Conservation (phyloP, 2,888 invertebrate genomes). For the Drosophila yooni region DNA sequence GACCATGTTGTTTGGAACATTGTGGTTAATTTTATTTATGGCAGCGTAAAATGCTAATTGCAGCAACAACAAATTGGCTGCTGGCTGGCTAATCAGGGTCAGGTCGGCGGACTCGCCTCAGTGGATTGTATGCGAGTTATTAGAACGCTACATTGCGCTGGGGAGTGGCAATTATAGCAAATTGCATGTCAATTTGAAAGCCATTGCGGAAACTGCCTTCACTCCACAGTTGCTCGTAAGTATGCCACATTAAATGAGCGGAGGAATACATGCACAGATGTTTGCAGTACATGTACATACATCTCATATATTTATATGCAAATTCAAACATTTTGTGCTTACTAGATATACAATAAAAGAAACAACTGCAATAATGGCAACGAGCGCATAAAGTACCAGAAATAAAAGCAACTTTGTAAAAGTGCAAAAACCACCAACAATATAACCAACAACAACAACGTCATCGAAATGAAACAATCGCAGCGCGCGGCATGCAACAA, state of each 20-base stretch:
- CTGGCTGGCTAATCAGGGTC: conserved; percentile 66
- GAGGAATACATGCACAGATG: conserved; percentile 14
- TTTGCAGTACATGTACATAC: not conserved
- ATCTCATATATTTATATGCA: conserved; percentile 32
- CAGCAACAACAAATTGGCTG: conserved; percentile 52
- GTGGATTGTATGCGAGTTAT: conserved; percentile 1
- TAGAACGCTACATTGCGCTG: conserved; percentile 6
- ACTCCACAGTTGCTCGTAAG: conserved; percentile 22
- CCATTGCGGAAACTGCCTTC: conserved; percentile 4
- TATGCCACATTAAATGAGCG: conserved; percentile 60
- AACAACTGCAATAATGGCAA: conserved; percentile 77
- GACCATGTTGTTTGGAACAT: conserved; percentile 61
- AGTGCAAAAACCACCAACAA: conserved; percentile 69
- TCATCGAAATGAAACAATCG: conserved; percentile 73
- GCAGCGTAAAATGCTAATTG: conserved; percentile 72
- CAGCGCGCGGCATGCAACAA: conserved; percentile 38
- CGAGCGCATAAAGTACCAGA: conserved; percentile 72
- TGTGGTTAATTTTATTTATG: conserved; percentile 75
- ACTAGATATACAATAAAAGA: conserved; percentile 67
- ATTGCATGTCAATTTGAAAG: conserved; percentile 69
- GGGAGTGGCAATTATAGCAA: conserved; percentile 58
- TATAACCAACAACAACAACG: conserved; percentile 35
- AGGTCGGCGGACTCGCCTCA: conserved; percentile 21
- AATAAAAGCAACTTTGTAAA: conserved; percentile 72
- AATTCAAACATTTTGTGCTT: conserved; percentile 57